Conservation (phyloP, 2,113 vertebrate genomes). For the Larimichthys crocea region DNA sequence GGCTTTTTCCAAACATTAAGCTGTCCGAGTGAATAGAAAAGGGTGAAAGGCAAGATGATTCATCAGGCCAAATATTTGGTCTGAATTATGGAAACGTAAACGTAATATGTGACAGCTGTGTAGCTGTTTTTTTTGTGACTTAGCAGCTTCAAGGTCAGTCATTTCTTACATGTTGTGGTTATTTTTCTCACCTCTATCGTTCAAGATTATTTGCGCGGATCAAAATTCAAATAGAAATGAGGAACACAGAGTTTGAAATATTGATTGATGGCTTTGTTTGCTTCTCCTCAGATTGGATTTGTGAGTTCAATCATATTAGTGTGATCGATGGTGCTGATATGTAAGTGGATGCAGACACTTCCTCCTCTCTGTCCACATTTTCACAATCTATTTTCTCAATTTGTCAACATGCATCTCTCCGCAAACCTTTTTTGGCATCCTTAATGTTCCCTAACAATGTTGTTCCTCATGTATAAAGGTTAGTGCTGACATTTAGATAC, state of each 20-base stretch:
- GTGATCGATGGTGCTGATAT: constrained; percentile 33
- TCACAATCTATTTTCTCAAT: not conserved
- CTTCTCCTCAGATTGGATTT: constrained; percentile 10
- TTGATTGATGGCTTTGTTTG: constrained; percentile 30
- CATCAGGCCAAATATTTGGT: constrained; percentile 31
- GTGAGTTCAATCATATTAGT: not conserved
- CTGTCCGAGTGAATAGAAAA: constrained; percentile 26
- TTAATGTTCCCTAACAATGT: constrained; percentile 1
- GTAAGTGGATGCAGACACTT: constrained; percentile 9
- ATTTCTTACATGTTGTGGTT: not conserved
- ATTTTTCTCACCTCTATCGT: not conserved
- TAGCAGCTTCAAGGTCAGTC: not conserved
- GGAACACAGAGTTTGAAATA: not conserved
- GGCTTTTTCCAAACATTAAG: constrained; percentile 57
- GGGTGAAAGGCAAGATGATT: constrained; percentile 24
- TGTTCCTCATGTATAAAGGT: constrained; percentile 8
- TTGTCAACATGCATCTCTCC: constrained; percentile 17
- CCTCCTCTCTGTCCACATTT: constrained; percentile 10
- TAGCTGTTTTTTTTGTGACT: constrained; percentile 7
- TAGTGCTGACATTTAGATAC: constrained; percentile 23
- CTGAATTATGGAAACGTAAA: constrained; percentile 38
- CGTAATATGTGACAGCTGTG: not conserved
- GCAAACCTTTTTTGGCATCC: constrained; percentile 16
- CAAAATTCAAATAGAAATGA: constrained; percentile 5
- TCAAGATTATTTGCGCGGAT: not conserved